phyloP scores from a whole-genome alignment of 2,113 vertebrate genomes.

The Oceanites oceanicus region DNA sequence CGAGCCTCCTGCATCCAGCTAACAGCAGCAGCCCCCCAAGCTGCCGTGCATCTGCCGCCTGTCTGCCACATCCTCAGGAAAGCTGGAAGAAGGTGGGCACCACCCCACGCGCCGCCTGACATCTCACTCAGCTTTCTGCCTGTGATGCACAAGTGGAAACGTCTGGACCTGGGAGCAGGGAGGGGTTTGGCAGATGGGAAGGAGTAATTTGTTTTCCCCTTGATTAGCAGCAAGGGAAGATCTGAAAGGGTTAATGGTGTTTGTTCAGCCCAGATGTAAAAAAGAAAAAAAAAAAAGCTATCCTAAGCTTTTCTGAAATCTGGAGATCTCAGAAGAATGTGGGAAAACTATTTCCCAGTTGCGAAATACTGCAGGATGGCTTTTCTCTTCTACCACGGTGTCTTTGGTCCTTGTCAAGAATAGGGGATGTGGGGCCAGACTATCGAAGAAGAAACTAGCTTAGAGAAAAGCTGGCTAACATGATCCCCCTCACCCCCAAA shows the following conservation, averaged over 20 bases:
- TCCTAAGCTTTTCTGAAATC: background rate
- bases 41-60: background rate
- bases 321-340: background rate
- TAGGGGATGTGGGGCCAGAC: no score
- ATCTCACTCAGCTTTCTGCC: background rate
- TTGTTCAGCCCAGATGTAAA: background rate
- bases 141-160: fast-evolving
- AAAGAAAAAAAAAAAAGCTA: background rate
- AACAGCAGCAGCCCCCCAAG: background rate
- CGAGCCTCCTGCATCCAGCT: fast-evolving
- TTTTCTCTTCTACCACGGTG: background rate
- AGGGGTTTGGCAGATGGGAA: background rate
- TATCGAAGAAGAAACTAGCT: background rate
- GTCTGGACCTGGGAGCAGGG: background rate
- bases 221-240: background rate
- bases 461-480: background rate
- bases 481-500: fast-evolving
- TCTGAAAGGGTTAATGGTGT: background rate
- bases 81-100: background rate
- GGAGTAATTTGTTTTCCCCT: background rate
- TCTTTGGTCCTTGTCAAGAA: background rate
- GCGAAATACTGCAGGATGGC: background rate
- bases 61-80: background rate
- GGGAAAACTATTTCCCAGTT: background rate
- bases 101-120: background rate